Conservation (phyloP, 2,888 invertebrate genomes). For the Gymnosoma rotundatum region DNA sequence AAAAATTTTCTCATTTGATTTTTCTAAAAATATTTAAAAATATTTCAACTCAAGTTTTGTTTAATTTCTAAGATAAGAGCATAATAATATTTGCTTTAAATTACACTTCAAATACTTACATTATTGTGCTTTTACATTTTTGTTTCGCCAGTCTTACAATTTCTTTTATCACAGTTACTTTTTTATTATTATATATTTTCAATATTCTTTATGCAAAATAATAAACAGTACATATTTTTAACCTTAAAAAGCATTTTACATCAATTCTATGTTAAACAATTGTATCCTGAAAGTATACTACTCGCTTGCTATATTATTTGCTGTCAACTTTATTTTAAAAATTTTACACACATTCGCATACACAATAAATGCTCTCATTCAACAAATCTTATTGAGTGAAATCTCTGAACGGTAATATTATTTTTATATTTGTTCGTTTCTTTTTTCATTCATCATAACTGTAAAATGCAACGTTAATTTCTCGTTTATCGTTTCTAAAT, state of each 20-base stretch:
- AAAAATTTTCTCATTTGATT: no score
- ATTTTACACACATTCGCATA: constrained; percentile 20
- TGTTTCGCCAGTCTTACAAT: no score
- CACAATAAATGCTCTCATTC: constrained; percentile 3
- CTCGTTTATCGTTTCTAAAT: constrained; percentile 14
- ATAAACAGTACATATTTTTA: neutral
- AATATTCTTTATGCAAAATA: no score
- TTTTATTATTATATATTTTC: neutral
- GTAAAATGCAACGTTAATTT: constrained; percentile 39
- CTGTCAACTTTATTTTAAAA: constrained; percentile 53
- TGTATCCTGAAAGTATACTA: constrained; percentile 55
- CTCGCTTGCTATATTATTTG: constrained; percentile 16
- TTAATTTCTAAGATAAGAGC: no score
- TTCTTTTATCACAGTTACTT: neutral
- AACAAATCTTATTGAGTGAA: constrained; percentile 5
- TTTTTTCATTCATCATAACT: constrained; percentile 54
- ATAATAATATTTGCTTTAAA: no score
- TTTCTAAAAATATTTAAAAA: no score
- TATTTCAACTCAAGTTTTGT: no score
- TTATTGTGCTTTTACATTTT: no score
- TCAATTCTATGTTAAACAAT: constrained; percentile 16
- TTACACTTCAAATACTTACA: no score
- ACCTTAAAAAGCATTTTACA: constrained; percentile 12
- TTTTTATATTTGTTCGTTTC: neutral
- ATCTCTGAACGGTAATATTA: neutral